Evolutionary conservation across 2,888 invertebrate genomes (phyloP), one percentile per base, ranked within the genome.

Genomic region (Heliconius ethilla): DNA sequence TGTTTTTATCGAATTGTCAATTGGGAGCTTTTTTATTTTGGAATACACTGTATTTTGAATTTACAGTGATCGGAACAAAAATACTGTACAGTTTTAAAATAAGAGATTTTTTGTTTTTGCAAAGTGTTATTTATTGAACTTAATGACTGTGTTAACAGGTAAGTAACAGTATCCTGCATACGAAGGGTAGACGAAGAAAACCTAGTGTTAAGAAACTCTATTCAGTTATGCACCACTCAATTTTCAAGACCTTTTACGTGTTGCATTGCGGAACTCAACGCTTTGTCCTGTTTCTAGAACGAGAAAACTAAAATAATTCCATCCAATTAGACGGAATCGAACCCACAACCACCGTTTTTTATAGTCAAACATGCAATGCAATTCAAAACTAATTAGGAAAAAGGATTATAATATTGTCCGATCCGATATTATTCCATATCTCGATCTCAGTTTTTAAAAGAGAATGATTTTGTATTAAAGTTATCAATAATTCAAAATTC

Each of bases 21-120:
- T 59, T 59, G n/a, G 7, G 7, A 27, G 13, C 55, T 27, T 70
- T 70, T 70, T 70, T 29, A 25, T 45, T n/a, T 55, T 55, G 9
- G 4, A 70, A 33, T 9, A 33, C 22, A 33, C 10, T 22, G 29
- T 55, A 15, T 70, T 29, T 55, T 70, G 55, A 55, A 70, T 70
- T 55, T 55, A 29, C 70, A 70, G 33, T 33, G 22, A 70, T 70
- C 67, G 67, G 40, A 69, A 69, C 40, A 40, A 69, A 69, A 69
- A 69, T 69, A 69, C 67, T 37, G n/a, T 37, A n/a, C n/a, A 40
- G 25, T 67, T 69, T 37, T 69, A 15, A 40, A 40, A 13, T 55
- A 18, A 33, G 27, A 22, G 70, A 70, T 51, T 70, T 51, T 55
- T 40, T 70, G 51, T 7, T 45, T 70, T 70, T 7, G 55, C 22